Conservation (phyloP, 2,797 vertebrate genomes). For the Centropyge bicolor region DNA sequence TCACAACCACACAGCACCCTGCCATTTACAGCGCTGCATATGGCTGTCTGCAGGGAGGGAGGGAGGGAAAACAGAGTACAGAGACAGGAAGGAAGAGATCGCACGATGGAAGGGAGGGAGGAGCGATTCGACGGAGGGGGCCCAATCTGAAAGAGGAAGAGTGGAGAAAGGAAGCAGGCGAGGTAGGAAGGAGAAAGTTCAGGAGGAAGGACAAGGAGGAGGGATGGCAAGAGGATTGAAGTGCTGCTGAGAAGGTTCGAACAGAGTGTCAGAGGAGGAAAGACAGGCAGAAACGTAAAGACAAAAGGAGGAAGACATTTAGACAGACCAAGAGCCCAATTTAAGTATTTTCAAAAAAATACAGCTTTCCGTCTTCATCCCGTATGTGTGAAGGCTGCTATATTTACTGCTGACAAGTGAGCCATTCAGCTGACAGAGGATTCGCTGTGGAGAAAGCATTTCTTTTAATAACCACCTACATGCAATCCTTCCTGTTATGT, state of each 20-base stretch:
- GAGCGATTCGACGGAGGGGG: not conserved
- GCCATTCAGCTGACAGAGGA: conserved; percentile 48
- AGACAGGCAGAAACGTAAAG: conserved; percentile 34
- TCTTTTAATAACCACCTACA: conserved; percentile 49
- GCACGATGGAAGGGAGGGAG: conserved; percentile 5
- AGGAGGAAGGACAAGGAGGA: conserved; percentile 18
- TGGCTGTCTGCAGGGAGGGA: conserved; percentile 53
- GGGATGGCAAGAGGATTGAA: conserved; percentile 28
- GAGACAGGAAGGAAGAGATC: not conserved
- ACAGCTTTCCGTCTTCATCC: conserved; percentile 45
- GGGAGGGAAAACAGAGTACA: not conserved
- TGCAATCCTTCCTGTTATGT: conserved; percentile 22
- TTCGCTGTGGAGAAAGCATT: conserved; percentile 43
- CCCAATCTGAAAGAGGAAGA: not conserved
- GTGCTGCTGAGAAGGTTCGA: conserved; percentile 21
- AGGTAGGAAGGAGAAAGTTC: conserved; percentile 3
- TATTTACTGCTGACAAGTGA: conserved; percentile 55
- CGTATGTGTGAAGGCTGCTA: conserved; percentile 22
- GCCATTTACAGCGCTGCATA: conserved; percentile 67
- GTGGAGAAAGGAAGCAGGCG: conserved; percentile 4
- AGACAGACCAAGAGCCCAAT: conserved; percentile 40
- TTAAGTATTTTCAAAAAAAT: conserved; percentile 48
- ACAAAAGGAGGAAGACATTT: conserved; percentile 25
- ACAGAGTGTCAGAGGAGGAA: conserved; percentile 9
- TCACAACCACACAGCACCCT: conserved; percentile 76